phyloP scores from a whole-genome alignment of 2,888 invertebrate genomes.

The Odontocolon sp. region DNA sequence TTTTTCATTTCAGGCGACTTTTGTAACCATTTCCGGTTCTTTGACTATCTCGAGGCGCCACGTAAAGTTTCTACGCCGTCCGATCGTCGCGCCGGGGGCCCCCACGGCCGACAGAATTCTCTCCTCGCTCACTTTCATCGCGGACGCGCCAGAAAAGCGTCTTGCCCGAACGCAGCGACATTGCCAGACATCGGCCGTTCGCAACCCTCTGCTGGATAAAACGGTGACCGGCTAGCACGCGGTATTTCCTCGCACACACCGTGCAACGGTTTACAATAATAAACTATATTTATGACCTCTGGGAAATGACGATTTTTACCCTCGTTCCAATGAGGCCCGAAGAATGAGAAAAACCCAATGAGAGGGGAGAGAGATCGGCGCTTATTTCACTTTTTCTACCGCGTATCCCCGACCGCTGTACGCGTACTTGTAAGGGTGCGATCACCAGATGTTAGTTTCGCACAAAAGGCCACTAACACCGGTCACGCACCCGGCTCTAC shows the following conservation, averaged over 20 bases:
- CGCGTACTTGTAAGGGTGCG: constrained; percentile 36
- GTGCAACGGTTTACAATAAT: background rate
- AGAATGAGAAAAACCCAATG: too few relatives aligned
- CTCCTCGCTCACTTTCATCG: background rate
- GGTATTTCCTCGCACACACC: background rate
- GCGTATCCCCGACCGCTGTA: background rate
- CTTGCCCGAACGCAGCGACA: constrained; percentile 34
- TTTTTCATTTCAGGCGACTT: background rate
- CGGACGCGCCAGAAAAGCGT: constrained; percentile 48
- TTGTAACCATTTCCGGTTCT: constrained; percentile 56
- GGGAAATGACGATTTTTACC: background rate
- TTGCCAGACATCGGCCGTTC: constrained; percentile 39
- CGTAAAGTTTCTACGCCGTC: constrained; percentile 36
- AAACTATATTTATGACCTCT: constrained; percentile 23
- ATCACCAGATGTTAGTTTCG: constrained; percentile 48
- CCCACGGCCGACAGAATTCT: constrained; percentile 32
- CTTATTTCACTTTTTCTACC: background rate
- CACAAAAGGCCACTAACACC: constrained; percentile 45
- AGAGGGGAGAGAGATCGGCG: background rate
- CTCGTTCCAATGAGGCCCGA: too few relatives aligned
- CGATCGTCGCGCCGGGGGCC: constrained; percentile 59
- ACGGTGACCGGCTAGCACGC: constrained; percentile 39
- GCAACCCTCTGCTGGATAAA: constrained; percentile 51
- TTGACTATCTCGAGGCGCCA: constrained; percentile 58
- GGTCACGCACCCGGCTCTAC: constrained; percentile 41